Conservation (phyloP, 2,113 vertebrate species). For the Indicator indicator region DNA sequence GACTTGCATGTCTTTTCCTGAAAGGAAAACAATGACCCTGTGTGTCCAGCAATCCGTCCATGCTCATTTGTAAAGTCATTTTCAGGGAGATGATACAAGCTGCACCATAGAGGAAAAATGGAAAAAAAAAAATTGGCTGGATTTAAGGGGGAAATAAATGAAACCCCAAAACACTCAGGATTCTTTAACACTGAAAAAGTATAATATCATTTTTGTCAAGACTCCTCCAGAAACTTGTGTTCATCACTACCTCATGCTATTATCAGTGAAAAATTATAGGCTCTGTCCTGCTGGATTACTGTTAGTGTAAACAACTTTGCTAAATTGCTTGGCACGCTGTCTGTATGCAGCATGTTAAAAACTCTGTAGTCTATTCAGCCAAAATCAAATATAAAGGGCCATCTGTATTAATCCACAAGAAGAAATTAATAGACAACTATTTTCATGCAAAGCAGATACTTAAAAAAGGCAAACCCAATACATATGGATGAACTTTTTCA, state of each 20-base stretch:
- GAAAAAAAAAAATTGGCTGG: background rate
- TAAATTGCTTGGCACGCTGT: conserved; percentile 57
- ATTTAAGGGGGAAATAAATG: background rate
- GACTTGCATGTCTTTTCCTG: background rate
- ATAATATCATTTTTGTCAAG: conserved; percentile 15
- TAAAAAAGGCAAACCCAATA: conserved; percentile 39
- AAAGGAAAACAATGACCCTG: conserved; percentile 21
- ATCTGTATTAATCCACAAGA: conserved; percentile 65
- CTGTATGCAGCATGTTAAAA: conserved; percentile 47
- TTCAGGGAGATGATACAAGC: background rate
- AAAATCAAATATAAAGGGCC: conserved; percentile 53
- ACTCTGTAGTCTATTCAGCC: conserved; percentile 38
- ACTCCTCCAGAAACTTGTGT: conserved; percentile 45
- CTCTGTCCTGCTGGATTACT: conserved; percentile 55
- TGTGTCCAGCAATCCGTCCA: background rate
- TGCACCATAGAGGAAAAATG: background rate
- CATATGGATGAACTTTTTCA: conserved; percentile 62
- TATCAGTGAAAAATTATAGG: conserved; percentile 50
- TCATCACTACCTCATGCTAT: conserved; percentile 30
- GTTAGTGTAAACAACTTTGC: conserved; percentile 66
- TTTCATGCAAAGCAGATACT: conserved; percentile 73
- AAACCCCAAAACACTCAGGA: background rate
- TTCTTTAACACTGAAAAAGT: background rate
- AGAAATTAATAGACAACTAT: conserved; percentile 66
- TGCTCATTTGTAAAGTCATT: background rate